phyloP scores from a whole-genome alignment of 2,113 vertebrate species.

The Spea bombifrons region DNA sequence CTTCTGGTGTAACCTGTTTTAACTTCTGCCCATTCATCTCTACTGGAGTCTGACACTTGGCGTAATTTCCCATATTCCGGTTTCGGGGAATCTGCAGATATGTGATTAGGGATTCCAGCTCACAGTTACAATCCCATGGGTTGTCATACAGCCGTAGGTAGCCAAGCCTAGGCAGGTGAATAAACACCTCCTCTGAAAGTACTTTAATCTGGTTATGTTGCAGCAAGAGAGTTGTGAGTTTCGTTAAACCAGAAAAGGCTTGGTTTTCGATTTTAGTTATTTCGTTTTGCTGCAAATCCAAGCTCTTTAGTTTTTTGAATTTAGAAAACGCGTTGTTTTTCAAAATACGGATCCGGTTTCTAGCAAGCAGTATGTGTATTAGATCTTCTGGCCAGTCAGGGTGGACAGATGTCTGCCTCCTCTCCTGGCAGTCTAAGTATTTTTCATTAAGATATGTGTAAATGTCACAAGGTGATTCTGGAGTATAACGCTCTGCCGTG shows the following conservation, averaged over 20 bases:
- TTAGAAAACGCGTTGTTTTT: constrained; percentile 83
- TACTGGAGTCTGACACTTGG: constrained; percentile 76
- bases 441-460: constrained; percentile 84
- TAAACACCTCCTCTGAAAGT: constrained; percentile 81
- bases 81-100: constrained; percentile 88
- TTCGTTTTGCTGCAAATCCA: constrained; percentile 92
- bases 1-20: constrained; percentile 73
- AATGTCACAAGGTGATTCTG: constrained; percentile 72
- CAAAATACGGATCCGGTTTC: constrained; percentile 83
- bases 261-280: constrained; percentile 80
- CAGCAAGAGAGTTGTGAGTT: constrained; percentile 86
- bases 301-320: constrained; percentile 78
- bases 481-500: constrained; percentile 72
- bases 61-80: constrained; percentile 88
- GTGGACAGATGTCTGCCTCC: constrained; percentile 74
- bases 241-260: constrained; percentile 83
- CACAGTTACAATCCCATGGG: constrained; percentile 87
- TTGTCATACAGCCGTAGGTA: constrained; percentile 93
- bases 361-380: constrained; percentile 86
- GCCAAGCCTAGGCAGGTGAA: constrained; percentile 76
- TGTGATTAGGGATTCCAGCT: constrained; percentile 81
- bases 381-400: constrained; percentile 83
- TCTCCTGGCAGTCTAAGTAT: constrained; percentile 90
- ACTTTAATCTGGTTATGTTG: constrained; percentile 85
- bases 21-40: constrained; percentile 76